A percentile compares a stretch with the other conserved stretches of the same genome.
Conservation (phyloP, 2,888 invertebrate species). For the Mythimna pallens region DNA sequence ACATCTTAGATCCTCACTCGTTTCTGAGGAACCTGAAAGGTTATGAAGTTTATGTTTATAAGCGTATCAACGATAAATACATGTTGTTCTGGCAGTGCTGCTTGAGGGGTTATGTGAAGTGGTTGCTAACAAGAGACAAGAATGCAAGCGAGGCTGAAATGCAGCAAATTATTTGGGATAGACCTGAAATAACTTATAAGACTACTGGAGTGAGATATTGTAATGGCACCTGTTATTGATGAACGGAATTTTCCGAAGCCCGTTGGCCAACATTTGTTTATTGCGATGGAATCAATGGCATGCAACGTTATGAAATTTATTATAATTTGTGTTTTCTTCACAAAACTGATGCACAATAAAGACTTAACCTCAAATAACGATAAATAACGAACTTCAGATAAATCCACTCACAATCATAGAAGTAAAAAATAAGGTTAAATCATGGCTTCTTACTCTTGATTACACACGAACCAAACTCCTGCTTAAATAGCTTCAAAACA, state of each 20-base stretch:
- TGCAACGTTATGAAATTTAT: not conserved
- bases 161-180: slow-evolving; percentile 23
- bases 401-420: too few species aligned
- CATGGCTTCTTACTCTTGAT: too few species aligned
- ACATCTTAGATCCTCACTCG: slow-evolving; percentile 35
- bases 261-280: too few species aligned
- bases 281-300: not conserved
- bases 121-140: slow-evolving; percentile 28
- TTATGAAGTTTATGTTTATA: slow-evolving; percentile 34
- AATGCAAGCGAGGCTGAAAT: slow-evolving; percentile 14
- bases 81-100: slow-evolving; percentile 48
- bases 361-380: too few species aligned
- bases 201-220: slow-evolving; percentile 23
- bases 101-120: slow-evolving; percentile 20
- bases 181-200: slow-evolving; percentile 27
- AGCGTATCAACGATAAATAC: slow-evolving; percentile 37
- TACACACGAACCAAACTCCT: too few species aligned
- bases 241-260: not conserved
- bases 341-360: not conserved
- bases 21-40: not conserved
- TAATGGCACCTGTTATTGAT: slow-evolving; percentile 16
- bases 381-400: too few species aligned
- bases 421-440: too few species aligned
- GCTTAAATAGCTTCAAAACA: too few species aligned
- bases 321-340: not conserved